phyloP scores from a whole-genome alignment of 30 jellyfish, hydroid and myxozoan genomes.

The Nemopilema nomurai region DNA sequence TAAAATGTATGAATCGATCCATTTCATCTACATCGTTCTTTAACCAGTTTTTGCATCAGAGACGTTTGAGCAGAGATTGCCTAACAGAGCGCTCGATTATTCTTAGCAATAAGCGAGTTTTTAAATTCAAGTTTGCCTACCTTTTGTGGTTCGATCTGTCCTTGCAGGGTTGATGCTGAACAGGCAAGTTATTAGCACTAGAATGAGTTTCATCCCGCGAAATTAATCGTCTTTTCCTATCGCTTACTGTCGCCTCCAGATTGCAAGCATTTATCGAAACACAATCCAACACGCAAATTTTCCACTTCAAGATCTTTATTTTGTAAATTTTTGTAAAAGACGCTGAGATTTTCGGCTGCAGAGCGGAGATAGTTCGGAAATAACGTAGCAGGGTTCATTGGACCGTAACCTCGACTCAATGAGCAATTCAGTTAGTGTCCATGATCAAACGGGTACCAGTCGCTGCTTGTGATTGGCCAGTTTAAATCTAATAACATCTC shows the following conservation, averaged over 20 bases:
- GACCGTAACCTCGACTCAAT: conserved; percentile 45
- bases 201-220: conserved; percentile 26
- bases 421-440: conserved; percentile 50
- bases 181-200: conserved; percentile 18
- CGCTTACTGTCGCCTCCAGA: conserved; percentile 41
- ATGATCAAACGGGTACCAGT: conserved; percentile 71
- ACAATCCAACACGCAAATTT: conserved; percentile 19
- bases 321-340: conserved; percentile 31
- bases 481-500: neutral
- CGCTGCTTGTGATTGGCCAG: conserved; percentile 28
- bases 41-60: no score
- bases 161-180: conserved; percentile 36
- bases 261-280: conserved; percentile 17
- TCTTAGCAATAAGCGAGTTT: neutral
- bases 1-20: no score
- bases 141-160: conserved; percentile 33
- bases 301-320: neutral
- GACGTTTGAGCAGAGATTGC: no score
- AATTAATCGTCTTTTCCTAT: conserved; percentile 8
- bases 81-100: no score
- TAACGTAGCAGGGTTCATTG: conserved; percentile 45
- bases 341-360: conserved; percentile 22
- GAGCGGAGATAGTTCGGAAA: conserved; percentile 32
- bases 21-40: no score
- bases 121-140: neutral